These are phyloP conservation scores for Battus philenor DNA, from an alignment of 1,140 invertebrate genomes.

Conservation along the genomic window DNA sequence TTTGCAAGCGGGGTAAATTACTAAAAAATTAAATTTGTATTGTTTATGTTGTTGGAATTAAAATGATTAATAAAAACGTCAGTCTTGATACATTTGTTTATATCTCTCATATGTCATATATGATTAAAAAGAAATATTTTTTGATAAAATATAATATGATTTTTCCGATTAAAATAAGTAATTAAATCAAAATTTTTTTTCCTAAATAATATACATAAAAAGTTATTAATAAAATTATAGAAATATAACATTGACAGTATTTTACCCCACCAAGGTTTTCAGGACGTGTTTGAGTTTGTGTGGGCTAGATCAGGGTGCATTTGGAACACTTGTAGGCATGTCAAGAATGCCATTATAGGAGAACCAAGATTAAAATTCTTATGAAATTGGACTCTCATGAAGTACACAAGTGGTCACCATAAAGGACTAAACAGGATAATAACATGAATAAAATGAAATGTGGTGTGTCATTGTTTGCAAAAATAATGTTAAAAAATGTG, in stretches of 20 bases:
- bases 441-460: too few relatives aligned
- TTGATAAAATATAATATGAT: constrained; percentile 11
- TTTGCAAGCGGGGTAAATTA: constrained; percentile 4
- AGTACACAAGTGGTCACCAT: too few relatives aligned
- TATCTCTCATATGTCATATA: constrained; percentile 5
- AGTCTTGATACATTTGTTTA: constrained; percentile 13
- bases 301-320: neutral
- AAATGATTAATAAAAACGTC: too few relatives aligned
- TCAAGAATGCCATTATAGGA: too few relatives aligned
- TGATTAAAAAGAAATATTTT: constrained; percentile 7
- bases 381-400: too few relatives aligned
- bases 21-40: too few relatives aligned
- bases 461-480: too few relatives aligned
- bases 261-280: constrained; percentile 2
- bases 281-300: neutral
- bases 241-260: neutral
- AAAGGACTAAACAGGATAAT: too few relatives aligned
- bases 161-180: constrained; percentile 3
- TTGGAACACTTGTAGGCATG: neutral
- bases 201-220: constrained; percentile 7
- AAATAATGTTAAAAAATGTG: neutral
- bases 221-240: constrained; percentile 1
- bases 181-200: constrained; percentile 5
- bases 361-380: too few relatives aligned
- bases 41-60: too few relatives aligned